A percentile compares a stretch with the other conserved stretches of the same genome.
phyloP scores from a whole-genome alignment of 37 sponge, comb jelly and placozoan species.

The Aphrocallistes beatrix region DNA sequence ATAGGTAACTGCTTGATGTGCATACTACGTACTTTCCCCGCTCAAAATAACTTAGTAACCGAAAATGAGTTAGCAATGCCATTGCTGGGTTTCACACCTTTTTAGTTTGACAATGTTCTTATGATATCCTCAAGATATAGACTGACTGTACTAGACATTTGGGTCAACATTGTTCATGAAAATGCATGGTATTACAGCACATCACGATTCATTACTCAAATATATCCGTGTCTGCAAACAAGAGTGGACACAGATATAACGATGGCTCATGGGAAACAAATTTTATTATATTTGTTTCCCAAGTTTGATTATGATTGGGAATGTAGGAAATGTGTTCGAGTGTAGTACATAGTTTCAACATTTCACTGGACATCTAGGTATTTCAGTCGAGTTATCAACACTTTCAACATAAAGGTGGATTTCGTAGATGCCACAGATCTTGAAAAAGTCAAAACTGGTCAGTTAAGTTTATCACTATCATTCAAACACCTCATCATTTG shows the following conservation, averaged over 20 bases:
- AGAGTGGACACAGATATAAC: neutral
- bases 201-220: no score
- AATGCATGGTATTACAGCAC: no score
- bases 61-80: neutral
- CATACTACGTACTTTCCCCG: neutral
- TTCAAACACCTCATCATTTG: neutral
- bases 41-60: neutral
- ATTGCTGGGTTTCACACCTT: neutral
- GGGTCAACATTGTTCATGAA: no score
- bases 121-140: no score
- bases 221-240: no score
- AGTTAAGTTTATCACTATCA: neutral
- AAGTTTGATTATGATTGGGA: no score
- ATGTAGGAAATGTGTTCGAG: no score
- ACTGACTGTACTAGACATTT: no score
- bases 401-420: slow-evolving; percentile 44
- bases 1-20: no score
- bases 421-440: slow-evolving; percentile 69
- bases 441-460: slow-evolving; percentile 26
- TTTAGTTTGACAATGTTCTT: no score
- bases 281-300: no score
- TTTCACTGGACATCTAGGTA: slow-evolving; percentile 67
- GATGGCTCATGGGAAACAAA: neutral
- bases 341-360: no score
- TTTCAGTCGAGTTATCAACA: slow-evolving; percentile 48